Conservation (phyloP, 2,797 vertebrate genomes). For the Zenarchopterus dispar region DNA sequence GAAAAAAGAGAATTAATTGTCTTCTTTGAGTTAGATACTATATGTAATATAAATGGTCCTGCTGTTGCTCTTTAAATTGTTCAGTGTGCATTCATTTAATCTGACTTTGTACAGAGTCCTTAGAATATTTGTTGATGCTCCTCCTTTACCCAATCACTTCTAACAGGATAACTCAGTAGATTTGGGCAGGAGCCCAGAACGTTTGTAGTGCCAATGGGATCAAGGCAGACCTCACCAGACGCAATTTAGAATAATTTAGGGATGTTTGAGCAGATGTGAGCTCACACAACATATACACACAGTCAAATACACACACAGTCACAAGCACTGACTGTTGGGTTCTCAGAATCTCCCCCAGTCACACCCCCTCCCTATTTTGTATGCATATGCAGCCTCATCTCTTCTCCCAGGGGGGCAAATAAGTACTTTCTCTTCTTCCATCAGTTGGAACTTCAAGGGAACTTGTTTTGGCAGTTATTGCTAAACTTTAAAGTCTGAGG, state of each 20-base stretch:
- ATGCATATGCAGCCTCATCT: constrained; percentile 10
- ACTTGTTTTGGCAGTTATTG: constrained; percentile 57
- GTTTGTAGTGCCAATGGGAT: constrained; percentile 42
- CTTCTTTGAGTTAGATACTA: no score
- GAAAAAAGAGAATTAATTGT: no score
- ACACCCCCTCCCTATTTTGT: no score
- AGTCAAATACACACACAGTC: constrained; percentile 12
- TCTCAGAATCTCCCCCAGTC: no score
- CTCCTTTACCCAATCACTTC: constrained; percentile 56
- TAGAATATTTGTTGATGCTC: constrained; percentile 44
- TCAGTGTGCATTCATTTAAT: constrained; percentile 41
- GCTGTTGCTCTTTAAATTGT: background rate
- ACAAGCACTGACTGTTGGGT: background rate
- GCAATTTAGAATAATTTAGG: constrained; percentile 66
- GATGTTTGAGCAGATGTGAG: constrained; percentile 45
- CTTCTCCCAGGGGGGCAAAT: constrained; percentile 31
- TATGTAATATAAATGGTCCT: no score
- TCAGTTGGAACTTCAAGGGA: constrained; percentile 13
- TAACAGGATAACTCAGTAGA: constrained; percentile 52
- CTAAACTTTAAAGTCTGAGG: constrained; percentile 22
- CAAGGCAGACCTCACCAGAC: constrained; percentile 52
- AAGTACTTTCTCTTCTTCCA: constrained; percentile 49
- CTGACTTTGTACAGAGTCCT: constrained; percentile 41
- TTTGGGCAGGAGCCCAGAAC: constrained; percentile 59
- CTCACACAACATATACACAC: constrained; percentile 24